phyloP scores from a whole-genome alignment of 2,888 invertebrate species.

The Atherix ibis region DNA sequence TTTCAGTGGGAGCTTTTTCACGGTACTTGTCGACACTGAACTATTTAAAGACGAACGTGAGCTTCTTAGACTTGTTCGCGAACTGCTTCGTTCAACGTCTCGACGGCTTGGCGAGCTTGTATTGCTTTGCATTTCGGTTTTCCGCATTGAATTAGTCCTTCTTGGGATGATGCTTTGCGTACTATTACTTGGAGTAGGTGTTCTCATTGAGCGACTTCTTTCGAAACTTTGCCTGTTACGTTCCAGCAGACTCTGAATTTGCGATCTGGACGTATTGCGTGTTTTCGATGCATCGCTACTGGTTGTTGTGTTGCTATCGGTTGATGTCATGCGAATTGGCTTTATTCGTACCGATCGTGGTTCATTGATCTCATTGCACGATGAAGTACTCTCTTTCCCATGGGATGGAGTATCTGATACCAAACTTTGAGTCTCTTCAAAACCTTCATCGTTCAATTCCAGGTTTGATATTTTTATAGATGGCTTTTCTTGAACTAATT shows the following conservation, averaged over 20 bases:
- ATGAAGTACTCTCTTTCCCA: slow-evolving; percentile 51
- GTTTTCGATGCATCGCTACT: slow-evolving; percentile 22
- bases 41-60: slow-evolving; percentile 74
- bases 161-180: slow-evolving; percentile 27
- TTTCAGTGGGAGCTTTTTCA: slow-evolving; percentile 47
- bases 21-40: slow-evolving; percentile 61
- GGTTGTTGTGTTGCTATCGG: slow-evolving; percentile 34
- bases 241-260: slow-evolving; percentile 18
- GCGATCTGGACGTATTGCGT: slow-evolving; percentile 7
- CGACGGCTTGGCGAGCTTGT: slow-evolving; percentile 22
- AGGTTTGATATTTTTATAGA: slow-evolving; percentile 23
- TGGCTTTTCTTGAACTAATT: slow-evolving; percentile 19
- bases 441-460: slow-evolving; percentile 75
- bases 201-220: slow-evolving; percentile 15
- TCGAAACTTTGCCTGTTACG: slow-evolving; percentile 16
- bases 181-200: slow-evolving; percentile 12
- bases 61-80: slow-evolving; percentile 62
- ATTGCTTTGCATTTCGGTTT: slow-evolving; percentile 24
- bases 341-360: slow-evolving; percentile 19
- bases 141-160: slow-evolving; percentile 28
- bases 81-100: slow-evolving; percentile 60
- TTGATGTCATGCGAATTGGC: slow-evolving; percentile 16
- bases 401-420: slow-evolving; percentile 77
- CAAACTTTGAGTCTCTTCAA: slow-evolving; percentile 77
- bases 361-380: slow-evolving; percentile 50